Evolutionary conservation across 2,888 invertebrate genomes (phyloP), one percentile per base, ranked within the genome.

Genomic region (Lucinisca nassula): DNA sequence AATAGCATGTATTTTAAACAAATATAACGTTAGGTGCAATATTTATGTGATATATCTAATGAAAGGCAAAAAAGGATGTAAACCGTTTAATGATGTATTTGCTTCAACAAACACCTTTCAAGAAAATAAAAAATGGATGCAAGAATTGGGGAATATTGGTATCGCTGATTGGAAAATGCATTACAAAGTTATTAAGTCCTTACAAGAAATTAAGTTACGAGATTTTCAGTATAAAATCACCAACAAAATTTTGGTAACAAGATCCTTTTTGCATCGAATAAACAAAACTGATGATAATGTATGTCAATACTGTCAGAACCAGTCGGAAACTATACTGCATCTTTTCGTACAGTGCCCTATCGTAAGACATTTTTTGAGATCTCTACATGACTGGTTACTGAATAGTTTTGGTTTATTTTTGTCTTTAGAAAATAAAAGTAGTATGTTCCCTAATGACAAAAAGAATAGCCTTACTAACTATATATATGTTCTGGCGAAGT

Each of bases 201-300:
- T 55, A 55, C 8, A 55, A 12, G 55, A 55, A n/a, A 21, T 55
- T 55, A 55, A 55, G 24, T n/a, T 55, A 14, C 8, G 55, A n/a
- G 55, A 55, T 55, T 55, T 55, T 55, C 55, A 55, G 21, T 55
- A n/a, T 55, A 55, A 55, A n/a, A n/a, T 55, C n/a, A 55, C 55
- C 4, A 12, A 55, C 24, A 55, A 55, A 12, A 55, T 55, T n/a
- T n/a, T 55, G 24, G 55, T 55, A 27, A 78, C 30, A n/a, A n/a
- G n/a, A n/a, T n/a, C n/a, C n/a, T n/a, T n/a, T n/a, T n/a, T n/a
- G n/a, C n/a, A n/a, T n/a, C n/a, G n/a, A n/a, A n/a, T n/a, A n/a
- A n/a, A n/a, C n/a, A n/a, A n/a, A n/a, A n/a, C n/a, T n/a, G n/a
- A n/a, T n/a, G n/a, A n/a, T n/a, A n/a, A n/a, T n/a, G n/a, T n/a